These are phyloP conservation scores for Flexamia atlantica DNA, from an alignment of 2,888 invertebrate species.

Conservation along the genomic window DNA sequence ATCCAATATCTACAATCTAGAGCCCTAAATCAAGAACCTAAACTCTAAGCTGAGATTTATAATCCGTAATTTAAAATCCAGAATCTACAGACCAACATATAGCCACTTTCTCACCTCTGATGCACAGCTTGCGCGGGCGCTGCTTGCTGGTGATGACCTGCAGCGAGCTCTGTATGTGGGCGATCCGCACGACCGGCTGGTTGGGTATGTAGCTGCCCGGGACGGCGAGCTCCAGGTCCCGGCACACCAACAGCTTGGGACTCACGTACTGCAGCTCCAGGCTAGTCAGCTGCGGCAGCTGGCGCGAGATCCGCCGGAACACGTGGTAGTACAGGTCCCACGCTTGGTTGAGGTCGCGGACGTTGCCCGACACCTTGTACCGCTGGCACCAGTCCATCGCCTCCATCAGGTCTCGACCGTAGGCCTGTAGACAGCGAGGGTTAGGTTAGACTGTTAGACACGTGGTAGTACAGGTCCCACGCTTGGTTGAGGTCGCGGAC, in stretches of 20 bases:
- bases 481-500: slow-evolving; percentile 97
- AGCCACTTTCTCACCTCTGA: slow-evolving; percentile 78
- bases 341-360: slow-evolving; percentile 96
- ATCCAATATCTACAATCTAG: too few relatives aligned
- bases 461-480: slow-evolving; percentile 99
- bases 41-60: too few relatives aligned
- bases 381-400: slow-evolving; percentile 97
- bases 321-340: slow-evolving; percentile 99
- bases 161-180: slow-evolving; percentile 92
- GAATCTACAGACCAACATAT: too few relatives aligned
- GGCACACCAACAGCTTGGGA: slow-evolving; percentile 91
- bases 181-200: slow-evolving; percentile 92
- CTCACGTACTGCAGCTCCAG: slow-evolving; percentile 97
- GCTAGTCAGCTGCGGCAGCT: slow-evolving; percentile 94
- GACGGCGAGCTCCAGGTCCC: slow-evolving; percentile 96
- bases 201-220: slow-evolving; percentile 98
- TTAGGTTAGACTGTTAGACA: slow-evolving; percentile 79
- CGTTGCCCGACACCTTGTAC: slow-evolving; percentile 89
- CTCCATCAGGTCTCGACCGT: slow-evolving; percentile 95
- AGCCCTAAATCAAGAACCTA: too few relatives aligned
- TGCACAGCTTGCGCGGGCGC: slow-evolving; percentile 95
- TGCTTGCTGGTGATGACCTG: slow-evolving; percentile 99
- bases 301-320: slow-evolving; percentile 96
- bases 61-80: too few relatives aligned
- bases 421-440: slow-evolving; percentile 83